phyloP scores from a whole-genome alignment of 2,113 vertebrate genomes.

The Semicossyphus pulcher region DNA sequence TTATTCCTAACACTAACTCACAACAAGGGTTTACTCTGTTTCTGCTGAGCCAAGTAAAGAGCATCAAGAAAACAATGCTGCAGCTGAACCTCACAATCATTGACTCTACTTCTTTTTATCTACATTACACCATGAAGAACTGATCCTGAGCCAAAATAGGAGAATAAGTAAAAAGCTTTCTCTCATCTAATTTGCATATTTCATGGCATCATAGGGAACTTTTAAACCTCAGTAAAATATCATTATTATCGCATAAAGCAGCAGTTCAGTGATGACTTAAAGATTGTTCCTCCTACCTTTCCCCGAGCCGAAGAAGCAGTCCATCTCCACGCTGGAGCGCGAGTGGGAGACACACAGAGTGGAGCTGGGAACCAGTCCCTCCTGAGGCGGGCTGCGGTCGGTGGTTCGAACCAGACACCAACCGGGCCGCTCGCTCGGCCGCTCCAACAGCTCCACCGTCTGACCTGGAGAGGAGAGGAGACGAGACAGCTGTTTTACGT shows the following conservation, averaged over 20 bases:
- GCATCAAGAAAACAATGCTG: too few species aligned
- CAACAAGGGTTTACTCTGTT: too few species aligned
- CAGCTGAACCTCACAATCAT: too few species aligned
- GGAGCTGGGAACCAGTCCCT: conserved; percentile 95
- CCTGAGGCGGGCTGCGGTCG: conserved; percentile 90
- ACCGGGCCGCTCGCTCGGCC: conserved; percentile 91
- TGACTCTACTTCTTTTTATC: too few species aligned
- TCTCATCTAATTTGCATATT: too few species aligned
- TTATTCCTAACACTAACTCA: too few species aligned
- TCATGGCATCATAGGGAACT: neutral
- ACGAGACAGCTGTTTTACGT: neutral
- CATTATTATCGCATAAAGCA: neutral
- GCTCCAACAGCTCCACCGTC: conserved; percentile 95
- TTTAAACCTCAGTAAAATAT: too few species aligned
- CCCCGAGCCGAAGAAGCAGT: conserved; percentile 95
- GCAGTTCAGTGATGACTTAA: neutral
- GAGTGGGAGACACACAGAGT: conserved; percentile 95
- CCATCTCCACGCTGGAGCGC: conserved; percentile 98
- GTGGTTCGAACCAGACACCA: conserved; percentile 97
- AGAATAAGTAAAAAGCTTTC: too few species aligned
- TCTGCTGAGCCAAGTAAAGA: too few species aligned
- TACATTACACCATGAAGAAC: too few species aligned
- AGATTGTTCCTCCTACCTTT: conserved; percentile 88
- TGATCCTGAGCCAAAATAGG: too few species aligned
- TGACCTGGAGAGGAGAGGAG: conserved; percentile 78